phyloP scores from a whole-genome alignment of 2,888 invertebrate genomes.

The Helobdella robusta region DNA sequence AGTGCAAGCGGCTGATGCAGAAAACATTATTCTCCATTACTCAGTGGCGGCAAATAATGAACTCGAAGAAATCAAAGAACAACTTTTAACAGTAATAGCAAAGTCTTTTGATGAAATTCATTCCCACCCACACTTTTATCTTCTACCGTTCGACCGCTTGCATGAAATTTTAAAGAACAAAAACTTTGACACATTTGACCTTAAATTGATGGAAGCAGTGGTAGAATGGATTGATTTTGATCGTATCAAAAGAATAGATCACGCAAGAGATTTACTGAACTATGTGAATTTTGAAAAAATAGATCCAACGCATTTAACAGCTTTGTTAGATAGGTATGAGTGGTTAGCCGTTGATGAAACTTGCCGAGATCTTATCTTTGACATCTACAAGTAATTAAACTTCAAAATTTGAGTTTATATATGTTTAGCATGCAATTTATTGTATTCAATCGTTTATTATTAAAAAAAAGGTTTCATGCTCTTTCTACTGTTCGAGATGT shows the following conservation, averaged over 20 bases:
- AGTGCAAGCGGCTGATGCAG: background rate
- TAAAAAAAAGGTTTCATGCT: too few relatives aligned
- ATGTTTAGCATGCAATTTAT: too few relatives aligned
- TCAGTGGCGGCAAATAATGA: slow-evolving; percentile 8
- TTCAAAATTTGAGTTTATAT: too few relatives aligned
- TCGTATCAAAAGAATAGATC: background rate
- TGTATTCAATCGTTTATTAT: too few relatives aligned
- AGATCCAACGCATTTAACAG: background rate
- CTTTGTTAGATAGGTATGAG: background rate
- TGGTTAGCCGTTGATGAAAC: background rate
- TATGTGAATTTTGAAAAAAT: background rate
- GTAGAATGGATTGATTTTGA: slow-evolving; percentile 12
- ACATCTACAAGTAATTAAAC: slow-evolving; percentile 6
- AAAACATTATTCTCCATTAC: slow-evolving; percentile 18
- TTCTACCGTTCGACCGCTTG: background rate
- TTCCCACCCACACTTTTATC: background rate
- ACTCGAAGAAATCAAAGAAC: background rate
- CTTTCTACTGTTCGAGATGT: too few relatives aligned
- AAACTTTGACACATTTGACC: background rate
- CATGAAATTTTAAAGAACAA: background rate
- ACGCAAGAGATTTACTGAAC: background rate
- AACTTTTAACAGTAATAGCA: slow-evolving; percentile 2
- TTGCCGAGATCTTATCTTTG: background rate
- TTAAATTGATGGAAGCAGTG: background rate
- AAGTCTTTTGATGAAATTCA: slow-evolving; percentile 1